These are phyloP conservation scores for Cryptocheilus praepositus DNA, from an alignment of 2,888 invertebrate species.

Conservation along the genomic window DNA sequence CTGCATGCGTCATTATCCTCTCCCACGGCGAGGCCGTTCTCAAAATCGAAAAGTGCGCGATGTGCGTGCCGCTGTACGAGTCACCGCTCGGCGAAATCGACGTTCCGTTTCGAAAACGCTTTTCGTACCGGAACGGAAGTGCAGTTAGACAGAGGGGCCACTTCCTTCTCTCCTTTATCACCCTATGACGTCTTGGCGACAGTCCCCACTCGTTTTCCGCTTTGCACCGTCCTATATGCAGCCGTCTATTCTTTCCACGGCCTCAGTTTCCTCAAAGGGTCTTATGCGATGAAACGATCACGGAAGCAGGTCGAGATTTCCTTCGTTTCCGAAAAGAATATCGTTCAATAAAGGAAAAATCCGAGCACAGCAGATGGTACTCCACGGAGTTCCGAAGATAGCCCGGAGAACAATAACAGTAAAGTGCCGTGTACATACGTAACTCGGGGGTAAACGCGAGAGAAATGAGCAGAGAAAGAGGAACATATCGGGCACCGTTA, in stretches of 20 bases:
- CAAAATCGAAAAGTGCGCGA: slow-evolving; percentile 49
- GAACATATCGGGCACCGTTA: slow-evolving; percentile 67
- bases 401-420: slow-evolving; percentile 5
- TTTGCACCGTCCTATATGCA: slow-evolving; percentile 5
- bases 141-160: slow-evolving; percentile 5
- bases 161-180: slow-evolving; percentile 13
- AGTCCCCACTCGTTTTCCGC: slow-evolving; percentile 6
- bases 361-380: too few relatives aligned
- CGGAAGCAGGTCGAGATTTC: too few relatives aligned
- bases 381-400: too few relatives aligned
- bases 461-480: slow-evolving; percentile 5
- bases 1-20: slow-evolving; percentile 63
- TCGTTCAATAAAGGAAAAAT: slow-evolving; percentile 1
- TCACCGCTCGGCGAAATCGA: neutral
- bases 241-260: slow-evolving; percentile 13
- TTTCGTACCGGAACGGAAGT: neutral
- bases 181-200: slow-evolving; percentile 1
- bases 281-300: neutral
- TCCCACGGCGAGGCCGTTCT: slow-evolving; percentile 50
- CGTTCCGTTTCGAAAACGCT: neutral
- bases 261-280: slow-evolving; percentile 17
- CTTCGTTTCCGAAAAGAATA: neutral
- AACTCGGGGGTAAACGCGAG: neutral
- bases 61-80: neutral
- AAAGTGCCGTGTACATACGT: slow-evolving; percentile 1